Evolutionary conservation across 1,140 invertebrate species (phyloP), one percentile per base, ranked within the genome.

Genomic region (Aphelenchoides besseyi): DNA sequence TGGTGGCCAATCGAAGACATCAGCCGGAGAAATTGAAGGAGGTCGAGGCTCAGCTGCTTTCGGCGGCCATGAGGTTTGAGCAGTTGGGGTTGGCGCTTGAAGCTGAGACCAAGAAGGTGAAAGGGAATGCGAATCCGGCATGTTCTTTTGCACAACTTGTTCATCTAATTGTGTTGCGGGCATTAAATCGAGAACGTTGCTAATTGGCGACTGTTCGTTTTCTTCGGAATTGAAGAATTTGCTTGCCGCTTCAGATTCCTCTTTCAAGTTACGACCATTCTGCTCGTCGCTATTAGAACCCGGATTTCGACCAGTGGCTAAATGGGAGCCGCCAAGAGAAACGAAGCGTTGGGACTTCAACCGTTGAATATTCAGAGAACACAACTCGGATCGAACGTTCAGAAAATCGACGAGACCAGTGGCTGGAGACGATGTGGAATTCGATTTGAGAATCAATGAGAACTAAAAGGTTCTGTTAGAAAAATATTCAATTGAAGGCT

Each of bases 401-500:
- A 68, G 16, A 32, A 64, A 63, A 9, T 68, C 66, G 16, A 68
- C 33, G 18, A 68, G n/a, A 12, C 9, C 66, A 16, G 66, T 63
- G 12, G 63, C 16, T 33, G 63, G 63, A 66, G 36, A 16, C n/a
- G 16, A 33, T 53, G 9, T 16, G 2, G 32, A 23, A 32, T 12
- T 12, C 8, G 36, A 66, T 32, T 12, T 37, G 26, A 66, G 30
- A 8, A 32, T 53, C 30, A 66, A 29, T 32, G 33, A 64, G 62
- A 52, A 64, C 62, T 64, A 29, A 9, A 64, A 12, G 9, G 3
- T 8, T 5, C 5, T 3, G 36, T 9, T 12, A 53, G 5, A 59
- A 64, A 59, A 32, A 8, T 5, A 52, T 64, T 64, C 9, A 5
- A 32, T 5, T 41, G 9, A 64, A 8, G n/a, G 23, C 63, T 66